Evolutionary conservation across 1,140 invertebrate genomes (phyloP), one percentile per base, ranked within the genome.

Genomic region (Drosophila mayri): DNA sequence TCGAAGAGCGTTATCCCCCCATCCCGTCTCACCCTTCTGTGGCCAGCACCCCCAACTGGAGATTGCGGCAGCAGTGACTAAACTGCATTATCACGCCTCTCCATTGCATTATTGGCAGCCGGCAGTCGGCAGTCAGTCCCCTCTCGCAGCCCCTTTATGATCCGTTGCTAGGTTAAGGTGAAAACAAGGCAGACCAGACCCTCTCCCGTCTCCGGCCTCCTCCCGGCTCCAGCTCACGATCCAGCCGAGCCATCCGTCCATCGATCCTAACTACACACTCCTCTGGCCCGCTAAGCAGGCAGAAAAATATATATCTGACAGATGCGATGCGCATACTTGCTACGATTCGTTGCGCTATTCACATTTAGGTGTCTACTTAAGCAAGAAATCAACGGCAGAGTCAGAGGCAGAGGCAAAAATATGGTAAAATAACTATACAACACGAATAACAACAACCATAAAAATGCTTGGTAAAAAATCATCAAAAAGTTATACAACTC

Each of bases 331-430:
- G 77, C 73, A 82, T 68, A 85, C 80, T 78, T 81, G 66, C 83
- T 88, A 84, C 80, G 85, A 88, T 88, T 88, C 85, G 84, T 66
- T 90, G 85, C 85, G 84, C 84, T 88, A 90, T 90, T 88, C 84
- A 90, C 84, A 90, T 90, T 87, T 88, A 90, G 85, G 84, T 88
- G 84, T 88, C 84, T 90, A 88, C 84, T 88, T 88, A 88, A 90
- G 76, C 87, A 88, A 72, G 70, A 72, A 72, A 75, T 75, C 71
- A 75, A 75, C 58, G 71, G 61, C 40, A 43, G 59, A 74, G 35
- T 5, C 7, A 28, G 28, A 30, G 28, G 28, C 54, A 74, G 50
- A 44, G 50, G 18, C 64, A 35, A 46, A 40, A 66, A 38, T 66
- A 63, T 63, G 63, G 63, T 52, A 52, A 50, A 67, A 66, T 37